phyloP scores from a whole-genome alignment of 2,888 invertebrate genomes.

The Herminia tarsipennalis region DNA sequence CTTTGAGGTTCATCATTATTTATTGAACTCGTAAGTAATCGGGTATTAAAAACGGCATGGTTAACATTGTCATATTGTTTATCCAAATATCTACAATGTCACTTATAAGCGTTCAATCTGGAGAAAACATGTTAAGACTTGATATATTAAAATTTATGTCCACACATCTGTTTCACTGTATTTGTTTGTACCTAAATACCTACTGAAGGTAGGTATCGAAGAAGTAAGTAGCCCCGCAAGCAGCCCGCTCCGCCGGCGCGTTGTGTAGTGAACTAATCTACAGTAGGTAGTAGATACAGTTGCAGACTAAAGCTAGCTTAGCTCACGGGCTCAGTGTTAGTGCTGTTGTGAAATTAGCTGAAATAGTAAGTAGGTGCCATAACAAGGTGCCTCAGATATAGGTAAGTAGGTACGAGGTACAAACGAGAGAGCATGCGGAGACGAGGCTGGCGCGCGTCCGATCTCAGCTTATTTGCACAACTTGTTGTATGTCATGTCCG shows the following conservation, averaged over 20 bases:
- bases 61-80: too few relatives aligned
- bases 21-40: too few relatives aligned
- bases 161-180: too few relatives aligned
- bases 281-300: conserved; percentile 41
- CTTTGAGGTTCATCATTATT: too few relatives aligned
- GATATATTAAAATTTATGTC: too few relatives aligned
- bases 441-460: conserved; percentile 66
- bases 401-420: conserved; percentile 27
- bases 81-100: too few relatives aligned
- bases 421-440: conserved; percentile 61
- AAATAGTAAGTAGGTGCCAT: conserved; percentile 67
- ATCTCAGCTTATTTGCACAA: conserved; percentile 82
- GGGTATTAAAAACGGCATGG: too few relatives aligned
- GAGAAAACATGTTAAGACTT: too few relatives aligned
- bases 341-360: conserved; percentile 82
- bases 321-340: conserved; percentile 53
- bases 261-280: conserved; percentile 51
- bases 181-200: too few relatives aligned
- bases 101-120: too few relatives aligned
- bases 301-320: conserved; percentile 69
- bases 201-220: neutral
- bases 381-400: conserved; percentile 42
- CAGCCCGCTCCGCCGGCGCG: conserved; percentile 18
- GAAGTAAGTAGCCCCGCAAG: neutral
- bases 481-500: conserved; percentile 43